phyloP scores from a whole-genome alignment of 2,113 vertebrate genomes.

The Vimba vimba region DNA sequence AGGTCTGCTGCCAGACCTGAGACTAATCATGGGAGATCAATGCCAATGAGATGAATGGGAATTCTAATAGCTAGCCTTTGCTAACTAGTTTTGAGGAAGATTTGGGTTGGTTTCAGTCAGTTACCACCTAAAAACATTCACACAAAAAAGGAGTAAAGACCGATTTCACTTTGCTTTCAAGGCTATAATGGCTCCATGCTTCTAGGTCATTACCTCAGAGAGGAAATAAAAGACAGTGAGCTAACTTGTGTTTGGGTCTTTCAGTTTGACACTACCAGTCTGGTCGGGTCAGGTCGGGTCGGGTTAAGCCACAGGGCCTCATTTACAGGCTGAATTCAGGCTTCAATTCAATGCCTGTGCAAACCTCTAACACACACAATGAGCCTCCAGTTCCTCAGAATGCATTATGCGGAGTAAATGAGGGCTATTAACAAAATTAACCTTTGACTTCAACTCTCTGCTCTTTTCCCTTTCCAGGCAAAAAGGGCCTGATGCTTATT shows the following conservation, averaged over 20 bases:
- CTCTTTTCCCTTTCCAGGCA: background rate
- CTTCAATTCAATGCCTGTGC: background rate
- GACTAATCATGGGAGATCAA: background rate
- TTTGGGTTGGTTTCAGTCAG: background rate
- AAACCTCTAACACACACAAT: slow-evolving; percentile 4
- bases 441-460: background rate
- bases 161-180: background rate
- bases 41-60: background rate
- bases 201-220: background rate
- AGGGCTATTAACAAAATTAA: slow-evolving; percentile 42
- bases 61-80: background rate
- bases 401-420: slow-evolving; percentile 23
- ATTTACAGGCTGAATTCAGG: background rate
- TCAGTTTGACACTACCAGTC: background rate
- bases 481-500: background rate
- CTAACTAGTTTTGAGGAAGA: background rate
- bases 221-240: background rate
- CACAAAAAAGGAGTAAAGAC: background rate
- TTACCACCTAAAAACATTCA: background rate
- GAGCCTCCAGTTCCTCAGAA: slow-evolving; percentile 12
- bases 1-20: background rate
- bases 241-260: background rate
- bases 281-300: background rate
- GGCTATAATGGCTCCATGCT: background rate
- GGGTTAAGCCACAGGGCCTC: background rate